These are phyloP conservation scores for Dromaius novaehollandiae DNA, from an alignment of 2,113 vertebrate genomes.

Conservation along the genomic window DNA sequence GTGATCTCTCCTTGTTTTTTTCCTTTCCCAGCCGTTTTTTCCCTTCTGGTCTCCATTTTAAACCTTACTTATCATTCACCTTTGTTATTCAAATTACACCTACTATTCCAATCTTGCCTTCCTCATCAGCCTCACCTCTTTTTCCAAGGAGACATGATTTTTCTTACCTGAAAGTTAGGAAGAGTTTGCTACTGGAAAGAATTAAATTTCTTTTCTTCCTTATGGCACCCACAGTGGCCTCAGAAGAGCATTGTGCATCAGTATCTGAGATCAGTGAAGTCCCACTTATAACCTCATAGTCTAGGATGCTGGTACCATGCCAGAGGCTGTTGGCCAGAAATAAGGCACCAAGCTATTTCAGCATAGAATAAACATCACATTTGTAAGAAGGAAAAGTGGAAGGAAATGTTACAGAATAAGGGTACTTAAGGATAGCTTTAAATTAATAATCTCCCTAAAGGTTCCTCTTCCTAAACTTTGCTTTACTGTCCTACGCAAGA, in stretches of 20 bases:
- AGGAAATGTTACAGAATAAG: neutral
- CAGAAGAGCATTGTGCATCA: neutral
- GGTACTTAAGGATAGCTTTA: neutral
- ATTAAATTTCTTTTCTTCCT: neutral
- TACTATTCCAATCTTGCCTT: neutral
- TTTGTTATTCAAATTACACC: neutral
- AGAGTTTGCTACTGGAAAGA: neutral
- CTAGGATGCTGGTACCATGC: neutral
- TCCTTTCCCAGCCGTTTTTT: neutral
- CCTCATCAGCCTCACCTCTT: neutral
- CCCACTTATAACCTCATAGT: neutral
- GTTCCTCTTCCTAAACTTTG: neutral
- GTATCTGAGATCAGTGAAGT: neutral
- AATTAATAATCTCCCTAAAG: neutral
- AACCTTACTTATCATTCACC: neutral
- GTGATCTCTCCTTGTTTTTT: neutral
- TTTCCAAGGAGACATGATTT: neutral
- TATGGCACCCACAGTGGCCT: neutral
- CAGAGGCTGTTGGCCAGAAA: neutral
- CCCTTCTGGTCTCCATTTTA: neutral
- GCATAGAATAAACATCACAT: neutral
- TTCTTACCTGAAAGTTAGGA: neutral
- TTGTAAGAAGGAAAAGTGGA: neutral
- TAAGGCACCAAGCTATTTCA: neutral
- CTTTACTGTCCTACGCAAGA: neutral